Percentiles rank a stretch among this genome's conserved stretches.
These are phyloP conservation scores for Montipora efflorescens DNA, from an alignment of 64 coral and sea anemone genomes.

Conservation along the genomic window DNA sequence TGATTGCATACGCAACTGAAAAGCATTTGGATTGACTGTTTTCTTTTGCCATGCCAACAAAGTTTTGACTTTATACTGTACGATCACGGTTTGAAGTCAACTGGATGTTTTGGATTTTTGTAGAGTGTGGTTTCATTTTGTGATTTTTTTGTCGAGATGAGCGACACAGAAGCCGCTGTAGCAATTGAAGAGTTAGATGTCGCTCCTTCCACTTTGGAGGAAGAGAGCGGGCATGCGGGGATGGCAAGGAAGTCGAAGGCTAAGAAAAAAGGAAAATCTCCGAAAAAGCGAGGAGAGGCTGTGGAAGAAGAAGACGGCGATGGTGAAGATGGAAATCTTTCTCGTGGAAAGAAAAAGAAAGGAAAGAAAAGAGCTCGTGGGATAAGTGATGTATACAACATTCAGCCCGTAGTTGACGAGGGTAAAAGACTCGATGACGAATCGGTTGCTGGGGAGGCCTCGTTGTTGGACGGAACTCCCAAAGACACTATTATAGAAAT, in stretches of 20 bases:
- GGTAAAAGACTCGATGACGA: neutral
- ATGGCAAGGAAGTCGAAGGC: neutral
- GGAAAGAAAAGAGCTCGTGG: conserved; percentile 24
- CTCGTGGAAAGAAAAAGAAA: conserved; percentile 35
- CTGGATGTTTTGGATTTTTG: neutral
- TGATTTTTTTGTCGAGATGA: conserved; percentile 1
- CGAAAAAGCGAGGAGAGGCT: conserved; percentile 2
- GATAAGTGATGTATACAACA: neutral
- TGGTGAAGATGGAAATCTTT: neutral
- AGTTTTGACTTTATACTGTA: neutral
- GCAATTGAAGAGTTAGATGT: neutral
- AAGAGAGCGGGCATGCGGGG: neutral
- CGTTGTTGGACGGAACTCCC: neutral
- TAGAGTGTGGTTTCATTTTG: neutral
- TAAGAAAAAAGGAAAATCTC: conserved; percentile 49
- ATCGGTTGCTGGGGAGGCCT: neutral
- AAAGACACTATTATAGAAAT: conserved; percentile 41
- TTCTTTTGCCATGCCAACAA: neutral
- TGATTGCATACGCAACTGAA: neutral
- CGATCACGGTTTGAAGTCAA: neutral
- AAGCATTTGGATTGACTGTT: neutral
- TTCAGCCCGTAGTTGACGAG: neutral
- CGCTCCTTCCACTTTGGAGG: neutral
- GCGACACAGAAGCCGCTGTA: neutral
- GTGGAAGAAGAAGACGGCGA: neutral